Evolutionary conservation across 2,113 vertebrate genomes (phyloP).

Genomic region (Donacobius atricapilla): DNA sequence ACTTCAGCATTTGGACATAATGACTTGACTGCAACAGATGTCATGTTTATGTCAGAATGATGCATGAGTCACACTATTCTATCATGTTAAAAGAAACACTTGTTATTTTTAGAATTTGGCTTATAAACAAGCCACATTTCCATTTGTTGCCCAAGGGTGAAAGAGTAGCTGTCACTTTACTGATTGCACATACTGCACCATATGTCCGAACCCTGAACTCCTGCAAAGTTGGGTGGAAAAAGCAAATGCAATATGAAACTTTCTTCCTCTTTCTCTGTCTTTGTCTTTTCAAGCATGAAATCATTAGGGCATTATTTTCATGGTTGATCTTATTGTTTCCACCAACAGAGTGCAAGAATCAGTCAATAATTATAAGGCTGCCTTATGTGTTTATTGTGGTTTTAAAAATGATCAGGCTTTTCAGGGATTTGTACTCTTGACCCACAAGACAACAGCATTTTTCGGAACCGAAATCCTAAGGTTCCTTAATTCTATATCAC

Average conservation of each 20-base stretch:
- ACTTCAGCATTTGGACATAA: conserved; percentile 30
- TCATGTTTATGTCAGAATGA: conserved; percentile 53
- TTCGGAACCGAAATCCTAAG: background rate
- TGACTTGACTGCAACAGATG: background rate
- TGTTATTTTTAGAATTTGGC: conserved; percentile 56
- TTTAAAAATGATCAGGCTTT: background rate
- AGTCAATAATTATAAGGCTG: background rate
- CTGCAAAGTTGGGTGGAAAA: conserved; percentile 5
- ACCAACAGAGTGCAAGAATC: background rate
- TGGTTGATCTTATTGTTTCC: background rate
- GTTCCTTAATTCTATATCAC: background rate
- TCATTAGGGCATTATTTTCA: background rate
- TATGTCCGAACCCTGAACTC: background rate
- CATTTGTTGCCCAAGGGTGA: conserved; percentile 60
- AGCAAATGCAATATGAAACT: background rate
- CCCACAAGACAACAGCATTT: background rate
- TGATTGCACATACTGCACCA: background rate
- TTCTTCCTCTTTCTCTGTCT: background rate
- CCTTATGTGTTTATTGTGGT: background rate
- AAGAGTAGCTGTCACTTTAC: conserved; percentile 52
- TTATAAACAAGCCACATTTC: conserved; percentile 22
- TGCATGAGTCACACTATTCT: conserved; percentile 40
- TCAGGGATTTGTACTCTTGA: background rate
- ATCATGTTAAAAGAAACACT: conserved; percentile 10
- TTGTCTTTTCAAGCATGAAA: background rate